These are phyloP conservation scores for Mustela nigripes DNA, from an alignment of 2,113 vertebrate species.

Conservation along the genomic window DNA sequence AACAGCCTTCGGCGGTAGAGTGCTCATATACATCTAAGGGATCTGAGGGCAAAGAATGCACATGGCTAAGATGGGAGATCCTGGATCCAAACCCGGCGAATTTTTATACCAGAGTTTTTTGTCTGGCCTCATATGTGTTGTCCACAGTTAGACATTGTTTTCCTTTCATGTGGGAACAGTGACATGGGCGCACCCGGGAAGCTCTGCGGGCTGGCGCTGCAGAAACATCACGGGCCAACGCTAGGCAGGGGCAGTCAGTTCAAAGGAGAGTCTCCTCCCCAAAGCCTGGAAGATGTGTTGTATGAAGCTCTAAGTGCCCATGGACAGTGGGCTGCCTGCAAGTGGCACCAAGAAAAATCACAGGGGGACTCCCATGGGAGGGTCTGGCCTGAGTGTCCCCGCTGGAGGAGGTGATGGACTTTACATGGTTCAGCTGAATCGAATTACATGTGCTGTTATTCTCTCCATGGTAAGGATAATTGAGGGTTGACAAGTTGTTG, in stretches of 20 bases:
- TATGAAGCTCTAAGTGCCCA: background rate
- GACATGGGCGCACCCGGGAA: background rate
- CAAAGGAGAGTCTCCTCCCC: background rate
- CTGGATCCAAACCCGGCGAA: background rate
- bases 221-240: background rate
- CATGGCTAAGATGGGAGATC: background rate
- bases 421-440: background rate
- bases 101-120: background rate
- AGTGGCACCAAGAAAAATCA: background rate
- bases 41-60: background rate
- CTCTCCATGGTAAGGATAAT: constrained; percentile 33
- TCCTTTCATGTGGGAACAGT: background rate
- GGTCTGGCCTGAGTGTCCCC: background rate
- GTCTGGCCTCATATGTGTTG: background rate
- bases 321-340: background rate
- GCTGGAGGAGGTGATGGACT: background rate
- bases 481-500: constrained; percentile 55
- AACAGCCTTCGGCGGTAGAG: background rate
- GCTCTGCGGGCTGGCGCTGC: background rate
- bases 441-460: background rate
- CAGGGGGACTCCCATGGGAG: background rate
- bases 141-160: background rate
- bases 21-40: background rate
- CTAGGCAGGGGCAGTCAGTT: background rate
- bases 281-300: background rate